Percentiles rank a stretch among this genome's conserved stretches.
phyloP scores from a whole-genome alignment of 1,140 invertebrate species.

The Trigoniulus corallinus region DNA sequence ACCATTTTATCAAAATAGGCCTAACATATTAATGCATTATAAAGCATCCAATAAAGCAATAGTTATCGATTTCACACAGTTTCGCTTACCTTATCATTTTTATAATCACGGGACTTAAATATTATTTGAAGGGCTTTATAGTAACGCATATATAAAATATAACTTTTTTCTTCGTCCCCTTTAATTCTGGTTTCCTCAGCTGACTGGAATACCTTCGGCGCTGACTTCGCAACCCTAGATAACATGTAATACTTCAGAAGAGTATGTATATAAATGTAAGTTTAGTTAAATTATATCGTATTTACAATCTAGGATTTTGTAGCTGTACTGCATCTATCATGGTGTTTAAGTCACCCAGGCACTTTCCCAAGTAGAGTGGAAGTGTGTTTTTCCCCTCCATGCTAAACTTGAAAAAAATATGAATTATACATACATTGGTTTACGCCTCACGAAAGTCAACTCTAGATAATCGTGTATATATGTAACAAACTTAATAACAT shows the following conservation, averaged over 20 bases:
- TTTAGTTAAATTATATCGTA: not conserved
- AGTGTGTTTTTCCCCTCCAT: no score
- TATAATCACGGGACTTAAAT: slow-evolving; percentile 6
- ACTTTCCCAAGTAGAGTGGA: not conserved
- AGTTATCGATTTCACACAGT: slow-evolving; percentile 24
- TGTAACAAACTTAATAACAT: no score
- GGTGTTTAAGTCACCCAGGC: not conserved
- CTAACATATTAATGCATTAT: slow-evolving; percentile 36
- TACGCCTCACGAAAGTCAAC: no score
- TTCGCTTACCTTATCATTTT: slow-evolving; percentile 15
- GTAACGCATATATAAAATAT: slow-evolving; percentile 50
- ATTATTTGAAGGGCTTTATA: slow-evolving; percentile 25
- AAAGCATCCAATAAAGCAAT: no score
- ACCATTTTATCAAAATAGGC: slow-evolving; percentile 35
- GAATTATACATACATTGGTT: no score
- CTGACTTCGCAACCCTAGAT: slow-evolving; percentile 15
- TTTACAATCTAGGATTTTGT: not conserved
- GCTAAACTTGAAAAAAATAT: no score
- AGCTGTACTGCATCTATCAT: not conserved
- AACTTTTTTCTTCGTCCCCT: slow-evolving; percentile 48
- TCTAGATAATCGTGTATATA: no score
- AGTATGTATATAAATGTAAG: not conserved
- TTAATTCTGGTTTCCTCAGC: slow-evolving; percentile 33
- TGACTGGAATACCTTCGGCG: slow-evolving; percentile 36
- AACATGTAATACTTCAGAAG: not conserved